Percentiles rank a stretch among this genome's conserved stretches.
Conservation (phyloP, 1,140 invertebrate species). For the Drosophila sp. region DNA sequence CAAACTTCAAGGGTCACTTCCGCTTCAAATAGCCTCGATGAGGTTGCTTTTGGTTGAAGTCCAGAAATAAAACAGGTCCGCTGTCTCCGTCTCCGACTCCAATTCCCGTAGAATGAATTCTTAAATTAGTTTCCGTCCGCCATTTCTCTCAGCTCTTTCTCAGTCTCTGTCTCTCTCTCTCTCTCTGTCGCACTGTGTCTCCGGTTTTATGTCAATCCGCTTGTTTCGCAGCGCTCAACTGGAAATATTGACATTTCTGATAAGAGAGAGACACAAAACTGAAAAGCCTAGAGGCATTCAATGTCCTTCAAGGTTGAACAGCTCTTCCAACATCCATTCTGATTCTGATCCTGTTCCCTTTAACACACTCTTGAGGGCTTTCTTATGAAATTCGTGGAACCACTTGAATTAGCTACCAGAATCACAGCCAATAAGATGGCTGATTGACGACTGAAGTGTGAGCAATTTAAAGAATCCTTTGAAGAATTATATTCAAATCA, state of each 20-base stretch:
- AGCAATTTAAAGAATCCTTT: not conserved
- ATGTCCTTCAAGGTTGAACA: constrained; percentile 8
- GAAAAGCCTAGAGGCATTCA: not conserved
- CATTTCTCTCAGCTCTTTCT: not conserved
- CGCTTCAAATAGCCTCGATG: constrained; percentile 62
- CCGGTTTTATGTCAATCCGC: constrained; percentile 39
- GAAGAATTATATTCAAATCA: constrained; percentile 4
- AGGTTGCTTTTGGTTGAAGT: constrained; percentile 10
- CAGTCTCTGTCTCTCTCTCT: not conserved
- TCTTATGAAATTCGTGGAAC: not conserved
- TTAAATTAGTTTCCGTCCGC: constrained; percentile 70
- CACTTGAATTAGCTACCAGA: constrained; percentile 1
- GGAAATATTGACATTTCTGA: constrained; percentile 72
- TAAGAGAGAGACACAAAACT: constrained; percentile 12
- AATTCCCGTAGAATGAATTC: constrained; percentile 44
- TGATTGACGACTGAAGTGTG: not conserved
- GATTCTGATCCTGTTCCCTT: not conserved
- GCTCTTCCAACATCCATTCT: not conserved
- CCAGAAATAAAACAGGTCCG: constrained; percentile 55
- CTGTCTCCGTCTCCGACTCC: constrained; percentile 1
- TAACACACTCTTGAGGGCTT: constrained; percentile 2
- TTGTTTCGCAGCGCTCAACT: constrained; percentile 70
- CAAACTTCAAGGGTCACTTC: constrained; percentile 80
- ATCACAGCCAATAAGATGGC: not conserved
- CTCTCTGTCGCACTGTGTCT: constrained; percentile 35